Conservation (phyloP, 2,888 invertebrate species). For the Stenodema calcarata region DNA sequence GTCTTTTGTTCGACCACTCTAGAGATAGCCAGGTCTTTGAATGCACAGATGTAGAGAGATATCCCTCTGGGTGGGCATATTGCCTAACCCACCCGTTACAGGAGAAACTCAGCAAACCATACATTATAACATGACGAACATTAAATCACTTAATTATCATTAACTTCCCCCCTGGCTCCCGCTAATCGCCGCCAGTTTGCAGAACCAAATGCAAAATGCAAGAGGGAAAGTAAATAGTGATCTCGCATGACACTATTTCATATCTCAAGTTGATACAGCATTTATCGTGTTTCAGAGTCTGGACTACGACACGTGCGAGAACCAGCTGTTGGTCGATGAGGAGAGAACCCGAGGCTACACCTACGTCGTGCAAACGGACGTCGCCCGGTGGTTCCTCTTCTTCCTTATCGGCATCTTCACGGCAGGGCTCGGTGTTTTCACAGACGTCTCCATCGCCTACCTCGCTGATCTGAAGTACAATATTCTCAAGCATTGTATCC, state of each 20-base stretch:
- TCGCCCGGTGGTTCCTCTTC: conserved; percentile 68
- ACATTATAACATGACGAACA: too few species aligned
- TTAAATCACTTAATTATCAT: too few species aligned
- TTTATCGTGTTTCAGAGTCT: conserved; percentile 62
- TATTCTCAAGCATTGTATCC: conserved; percentile 56
- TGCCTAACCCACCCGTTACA: too few species aligned
- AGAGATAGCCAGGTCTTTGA: too few species aligned
- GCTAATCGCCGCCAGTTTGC: background rate
- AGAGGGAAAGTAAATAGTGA: too few species aligned
- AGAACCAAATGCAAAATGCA: background rate
- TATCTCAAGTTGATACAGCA: background rate
- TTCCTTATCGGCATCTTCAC: conserved; percentile 68
- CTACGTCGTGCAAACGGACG: conserved; percentile 60
- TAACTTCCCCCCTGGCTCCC: background rate
- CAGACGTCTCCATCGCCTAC: conserved; percentile 66
- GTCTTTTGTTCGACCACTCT: too few species aligned
- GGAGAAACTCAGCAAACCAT: too few species aligned
- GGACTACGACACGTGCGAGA: conserved; percentile 66
- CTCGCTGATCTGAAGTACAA: conserved; percentile 64
- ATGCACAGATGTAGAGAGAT: too few species aligned
- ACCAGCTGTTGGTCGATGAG: conserved; percentile 64
- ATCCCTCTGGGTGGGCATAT: too few species aligned
- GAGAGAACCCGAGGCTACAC: conserved; percentile 61
- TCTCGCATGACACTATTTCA: too few species aligned
- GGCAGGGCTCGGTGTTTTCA: conserved; percentile 66